Conservation (phyloP, 92 coral and sea anemone genomes). For the Palythoa caribaeorum region DNA sequence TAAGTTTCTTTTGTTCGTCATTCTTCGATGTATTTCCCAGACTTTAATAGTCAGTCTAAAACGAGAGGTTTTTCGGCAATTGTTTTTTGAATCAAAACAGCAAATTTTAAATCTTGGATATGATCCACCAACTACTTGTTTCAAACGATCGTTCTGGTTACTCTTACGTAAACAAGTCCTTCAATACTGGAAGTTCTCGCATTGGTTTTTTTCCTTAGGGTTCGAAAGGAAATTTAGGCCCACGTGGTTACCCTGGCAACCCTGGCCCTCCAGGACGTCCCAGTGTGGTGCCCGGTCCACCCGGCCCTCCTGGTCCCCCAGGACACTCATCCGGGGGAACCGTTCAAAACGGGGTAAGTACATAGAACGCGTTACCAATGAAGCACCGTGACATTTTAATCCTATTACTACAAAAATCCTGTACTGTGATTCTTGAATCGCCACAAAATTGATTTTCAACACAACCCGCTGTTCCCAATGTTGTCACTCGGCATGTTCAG, state of each 20-base stretch:
- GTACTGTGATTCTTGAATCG: background rate
- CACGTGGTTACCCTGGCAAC: constrained; percentile 14
- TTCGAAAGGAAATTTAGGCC: constrained; percentile 9
- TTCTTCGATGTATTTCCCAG: too few relatives aligned
- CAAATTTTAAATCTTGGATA: too few relatives aligned
- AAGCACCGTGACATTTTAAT: background rate
- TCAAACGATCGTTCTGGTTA: background rate
- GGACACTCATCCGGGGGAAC: constrained; percentile 30
- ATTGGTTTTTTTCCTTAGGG: background rate
- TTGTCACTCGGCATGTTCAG: too few relatives aligned
- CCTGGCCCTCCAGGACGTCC: constrained; percentile 44
- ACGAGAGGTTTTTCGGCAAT: too few relatives aligned
- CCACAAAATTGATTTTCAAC: too few relatives aligned
- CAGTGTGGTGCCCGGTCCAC: constrained; percentile 46
- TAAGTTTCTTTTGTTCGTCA: background rate
- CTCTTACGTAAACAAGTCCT: too few relatives aligned
- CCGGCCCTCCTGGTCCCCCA: constrained; percentile 48
- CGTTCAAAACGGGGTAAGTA: constrained; percentile 12
- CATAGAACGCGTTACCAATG: background rate
- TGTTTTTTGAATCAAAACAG: too few relatives aligned
- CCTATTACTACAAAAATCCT: background rate
- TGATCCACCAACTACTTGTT: too few relatives aligned
- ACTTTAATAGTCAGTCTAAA: too few relatives aligned
- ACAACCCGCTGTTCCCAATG: too few relatives aligned
- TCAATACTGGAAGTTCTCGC: background rate